phyloP scores from a whole-genome alignment of 2,888 invertebrate species.

The Morpho deidamia region DNA sequence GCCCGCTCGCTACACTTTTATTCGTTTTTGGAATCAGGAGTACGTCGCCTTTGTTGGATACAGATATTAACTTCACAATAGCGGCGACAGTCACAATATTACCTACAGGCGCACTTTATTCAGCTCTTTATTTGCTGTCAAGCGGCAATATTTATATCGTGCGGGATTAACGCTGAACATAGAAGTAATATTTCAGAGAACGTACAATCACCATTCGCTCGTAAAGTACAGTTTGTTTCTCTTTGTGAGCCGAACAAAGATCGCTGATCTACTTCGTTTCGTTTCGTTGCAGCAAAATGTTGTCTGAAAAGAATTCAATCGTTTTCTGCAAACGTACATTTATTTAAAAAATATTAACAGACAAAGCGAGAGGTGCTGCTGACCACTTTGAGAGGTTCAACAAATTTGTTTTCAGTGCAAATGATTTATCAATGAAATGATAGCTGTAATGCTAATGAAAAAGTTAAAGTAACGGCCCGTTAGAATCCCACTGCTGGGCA shows the following conservation, averaged over 20 bases:
- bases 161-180: conserved; percentile 36
- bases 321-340: too few species aligned
- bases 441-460: too few species aligned
- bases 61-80: conserved; percentile 62
- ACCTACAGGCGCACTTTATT: conserved; percentile 51
- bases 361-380: too few species aligned
- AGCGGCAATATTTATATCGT: conserved; percentile 52
- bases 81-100: conserved; percentile 68
- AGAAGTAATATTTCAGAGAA: conserved; percentile 21
- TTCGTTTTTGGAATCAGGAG: conserved; percentile 60
- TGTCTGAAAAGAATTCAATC: conserved; percentile 22
- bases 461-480: too few species aligned
- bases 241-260: conserved; percentile 17
- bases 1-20: conserved; percentile 51
- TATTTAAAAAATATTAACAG: too few species aligned
- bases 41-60: conserved; percentile 57
- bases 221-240: conserved; percentile 24
- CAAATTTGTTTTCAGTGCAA: too few species aligned
- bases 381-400: too few species aligned
- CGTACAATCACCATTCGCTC: conserved; percentile 28
- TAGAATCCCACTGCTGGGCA: too few species aligned
- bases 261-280: conserved; percentile 6
- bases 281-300: conserved; percentile 21
- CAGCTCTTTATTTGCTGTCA: conserved; percentile 53
- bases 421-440: too few species aligned